Base-by-base conservation (phyloP, 2,113 vertebrate genomes). In the Pluvialis apricaria region DNA sequence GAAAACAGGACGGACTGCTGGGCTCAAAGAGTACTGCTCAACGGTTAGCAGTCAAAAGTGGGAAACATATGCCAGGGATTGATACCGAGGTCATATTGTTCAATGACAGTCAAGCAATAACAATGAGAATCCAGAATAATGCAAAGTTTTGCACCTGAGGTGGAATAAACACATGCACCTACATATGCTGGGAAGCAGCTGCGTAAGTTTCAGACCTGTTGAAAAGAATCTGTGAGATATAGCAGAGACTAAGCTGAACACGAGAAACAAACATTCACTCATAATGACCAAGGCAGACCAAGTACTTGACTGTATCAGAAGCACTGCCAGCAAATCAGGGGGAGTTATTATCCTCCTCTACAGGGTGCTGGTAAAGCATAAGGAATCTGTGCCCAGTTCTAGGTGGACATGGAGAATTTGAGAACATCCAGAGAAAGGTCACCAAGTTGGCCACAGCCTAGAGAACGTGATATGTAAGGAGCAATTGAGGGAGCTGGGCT, bases 201-300 rank as follows among this genome's bases (percentile, higher is more conserved):
- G 22, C 26, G 0, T 18, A 82, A 75, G 29, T 57, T 79, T 57
- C 91, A 86, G 36, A 34, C 54, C 38, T 21, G 49, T 18, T 55
- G 19, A 94, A 90, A 72, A 81, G 15, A 77, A 64, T 18, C 32
- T 14, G 20, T 25, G 22, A 61, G 22, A 52, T 75, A 57, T 0
- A 66, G 55, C n/a, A 85, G 60, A 76, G 15, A 68, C 16, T 24
- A 71, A 42, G 34, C 31, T 73, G 65, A 89, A 62, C 14, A 40
- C 0, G 0, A 11, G 3, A 42, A 62, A 69, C n/a, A 77, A 72
- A 60, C 1, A 1, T 52, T 78, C 69, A 45, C 20, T 81, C 10
- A 32, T 21, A 77, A 65, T 12, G 28, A 71, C 31, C 13, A 49
- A 32, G 55, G 54, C 28, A 64, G 81, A 90, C 10, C 0, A 6